phyloP scores from a whole-genome alignment of 2,888 invertebrate genomes.

The Zootermopsis nevadensis region DNA sequence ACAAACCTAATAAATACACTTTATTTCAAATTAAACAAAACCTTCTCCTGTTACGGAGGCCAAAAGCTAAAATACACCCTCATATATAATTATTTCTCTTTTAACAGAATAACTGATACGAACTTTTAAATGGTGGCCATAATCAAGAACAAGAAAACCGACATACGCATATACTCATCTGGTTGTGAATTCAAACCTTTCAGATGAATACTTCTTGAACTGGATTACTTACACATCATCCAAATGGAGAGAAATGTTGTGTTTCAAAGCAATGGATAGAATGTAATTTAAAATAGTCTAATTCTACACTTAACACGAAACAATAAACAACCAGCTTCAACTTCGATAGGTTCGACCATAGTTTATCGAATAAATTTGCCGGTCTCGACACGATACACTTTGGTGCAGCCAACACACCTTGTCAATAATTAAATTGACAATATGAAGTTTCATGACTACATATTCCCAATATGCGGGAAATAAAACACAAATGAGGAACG shows the following conservation, averaged over 20 bases:
- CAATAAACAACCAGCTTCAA: neutral
- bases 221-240: neutral
- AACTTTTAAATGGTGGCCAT: neutral
- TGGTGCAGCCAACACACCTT: neutral
- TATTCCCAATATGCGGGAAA: too few relatives aligned
- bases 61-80: neutral
- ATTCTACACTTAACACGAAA: neutral
- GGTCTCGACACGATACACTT: neutral
- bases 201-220: neutral
- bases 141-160: neutral
- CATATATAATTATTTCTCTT: neutral
- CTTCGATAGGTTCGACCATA: neutral
- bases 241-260: neutral
- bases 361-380: neutral
- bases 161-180: neutral
- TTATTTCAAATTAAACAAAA: too few relatives aligned
- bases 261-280: too few relatives aligned
- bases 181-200: neutral
- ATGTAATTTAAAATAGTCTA: neutral
- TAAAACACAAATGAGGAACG: too few relatives aligned
- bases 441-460: neutral
- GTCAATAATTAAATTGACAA: neutral
- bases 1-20: neutral
- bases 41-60: too few relatives aligned
- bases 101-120: neutral